phyloP scores from a whole-genome alignment of 2,888 invertebrate genomes.

The Crematogaster levior region DNA sequence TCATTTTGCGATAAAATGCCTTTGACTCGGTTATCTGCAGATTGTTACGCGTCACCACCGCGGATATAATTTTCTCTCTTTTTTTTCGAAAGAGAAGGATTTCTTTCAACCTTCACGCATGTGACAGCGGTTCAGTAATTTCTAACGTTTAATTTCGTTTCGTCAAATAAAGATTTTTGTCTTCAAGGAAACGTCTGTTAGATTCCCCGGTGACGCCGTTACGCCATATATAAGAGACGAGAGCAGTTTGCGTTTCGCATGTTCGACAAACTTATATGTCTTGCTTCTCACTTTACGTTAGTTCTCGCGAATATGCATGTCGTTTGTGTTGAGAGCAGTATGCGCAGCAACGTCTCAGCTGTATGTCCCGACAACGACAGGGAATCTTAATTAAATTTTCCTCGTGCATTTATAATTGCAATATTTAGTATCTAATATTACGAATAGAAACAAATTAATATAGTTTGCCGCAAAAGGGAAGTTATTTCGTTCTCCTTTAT shows the following conservation, averaged over 20 bases:
- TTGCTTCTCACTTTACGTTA: not conserved
- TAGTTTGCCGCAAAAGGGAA: not conserved
- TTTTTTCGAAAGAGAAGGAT: not conserved
- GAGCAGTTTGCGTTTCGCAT: conserved; percentile 1
- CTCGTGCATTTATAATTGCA: conserved; percentile 27
- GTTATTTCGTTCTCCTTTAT: not conserved
- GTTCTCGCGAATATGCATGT: conserved; percentile 36
- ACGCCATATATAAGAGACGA: not conserved
- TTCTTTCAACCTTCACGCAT: not conserved
- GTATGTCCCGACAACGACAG: conserved; percentile 4
- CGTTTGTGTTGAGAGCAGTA: conserved; percentile 20
- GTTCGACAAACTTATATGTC: conserved; percentile 37
- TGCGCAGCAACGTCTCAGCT: conserved; percentile 14
- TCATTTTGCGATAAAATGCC: conserved; percentile 40
- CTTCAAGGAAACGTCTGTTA: not conserved
- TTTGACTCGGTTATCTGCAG: conserved; percentile 28
- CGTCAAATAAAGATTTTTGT: not conserved
- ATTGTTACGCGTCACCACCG: conserved; percentile 44
- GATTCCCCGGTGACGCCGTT: not conserved
- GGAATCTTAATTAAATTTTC: conserved; percentile 54
- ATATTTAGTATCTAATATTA: conserved; percentile 38
- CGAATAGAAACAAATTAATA: conserved; percentile 39
- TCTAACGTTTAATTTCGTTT: not conserved
- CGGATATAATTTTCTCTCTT: not conserved
- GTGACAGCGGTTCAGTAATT: not conserved